These are phyloP conservation scores for Lordiphosa andalusiaca DNA, from an alignment of 2,888 invertebrate genomes.

Conservation along the genomic window DNA sequence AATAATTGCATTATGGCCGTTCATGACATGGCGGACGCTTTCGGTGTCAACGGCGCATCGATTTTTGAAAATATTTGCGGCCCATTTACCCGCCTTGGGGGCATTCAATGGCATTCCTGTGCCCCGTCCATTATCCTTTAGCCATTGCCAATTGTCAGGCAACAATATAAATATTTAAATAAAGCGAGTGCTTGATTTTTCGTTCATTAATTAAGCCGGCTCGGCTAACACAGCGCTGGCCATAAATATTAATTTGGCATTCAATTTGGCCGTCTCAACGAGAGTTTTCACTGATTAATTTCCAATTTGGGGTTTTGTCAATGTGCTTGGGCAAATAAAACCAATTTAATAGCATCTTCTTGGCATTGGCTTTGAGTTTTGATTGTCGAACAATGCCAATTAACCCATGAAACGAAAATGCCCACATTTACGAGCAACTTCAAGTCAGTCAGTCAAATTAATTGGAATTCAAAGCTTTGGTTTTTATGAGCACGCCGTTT, in stretches of 20 bases:
- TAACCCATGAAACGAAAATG: constrained; percentile 70
- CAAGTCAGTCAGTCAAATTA: constrained; percentile 50
- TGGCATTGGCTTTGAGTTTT: constrained; percentile 46
- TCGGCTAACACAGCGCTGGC: constrained; percentile 31
- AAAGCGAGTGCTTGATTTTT: constrained; percentile 16
- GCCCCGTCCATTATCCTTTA: neutral
- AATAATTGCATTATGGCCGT: constrained; percentile 58
- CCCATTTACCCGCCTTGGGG: constrained; percentile 37
- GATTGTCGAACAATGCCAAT: constrained; percentile 71
- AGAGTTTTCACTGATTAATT: constrained; percentile 58
- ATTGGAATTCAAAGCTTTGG: constrained; percentile 67
- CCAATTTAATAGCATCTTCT: constrained; percentile 25
- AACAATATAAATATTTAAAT: neutral
- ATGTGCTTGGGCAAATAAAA: constrained; percentile 47
- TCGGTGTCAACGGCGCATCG: constrained; percentile 23
- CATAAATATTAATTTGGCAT: constrained; percentile 66
- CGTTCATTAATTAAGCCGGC: constrained; percentile 57
- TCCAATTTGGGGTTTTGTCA: constrained; percentile 64
- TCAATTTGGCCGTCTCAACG: constrained; percentile 42
- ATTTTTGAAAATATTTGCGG: constrained; percentile 49
- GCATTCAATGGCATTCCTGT: constrained; percentile 26
- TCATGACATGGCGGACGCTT: constrained; percentile 25
- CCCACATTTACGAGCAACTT: constrained; percentile 52
- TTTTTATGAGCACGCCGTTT: constrained; percentile 59
- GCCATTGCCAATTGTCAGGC: neutral